Evolutionary conservation across 1,140 invertebrate genomes (phyloP), one percentile per base, ranked within the genome.

Genomic region (Onthophagus taurus): DNA sequence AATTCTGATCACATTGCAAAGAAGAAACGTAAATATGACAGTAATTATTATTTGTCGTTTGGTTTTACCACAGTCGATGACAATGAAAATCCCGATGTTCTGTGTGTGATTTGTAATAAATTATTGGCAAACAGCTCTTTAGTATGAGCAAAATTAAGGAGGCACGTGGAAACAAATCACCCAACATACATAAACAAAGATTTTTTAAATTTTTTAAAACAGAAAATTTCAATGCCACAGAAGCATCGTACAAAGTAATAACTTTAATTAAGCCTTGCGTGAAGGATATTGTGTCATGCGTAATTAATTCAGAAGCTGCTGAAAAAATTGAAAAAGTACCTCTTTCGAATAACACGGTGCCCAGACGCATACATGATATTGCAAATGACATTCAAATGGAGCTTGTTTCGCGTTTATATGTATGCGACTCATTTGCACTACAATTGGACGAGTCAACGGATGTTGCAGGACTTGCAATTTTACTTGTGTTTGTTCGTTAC

Each of bases 361-460:
- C 33, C 3, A 42, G 26, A 3, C 31, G 44, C 16, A 48, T 44
- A 8, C 13, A 29, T 33, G 47, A 44, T 38, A 4, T 38, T 9
- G 11, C 34, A 44, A 14, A 3, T 21, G 13, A 8, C 19, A 14
- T 39, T 2, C 13, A 46, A 31, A 38, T 16, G 6, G 35, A 46
- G 23, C 19, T 36, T 29, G 12, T 18, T 43, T 29, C 14, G 4
- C 34, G 35, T 19, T 26, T 44, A 9, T 18, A 37, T 36, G 9
- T 8, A 20, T 24, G 42, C 14, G 6, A 14, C 33, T 16, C 37
- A 20, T 48, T 33, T 34, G 20, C 42, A 2, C 31, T 45, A 29
- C 42, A 48, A 44, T 31, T 48, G 35, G 35, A 48, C 26, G 42
- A 48, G 16, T 45, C 42, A n/a, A 48, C 47, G n/a, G 34, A 39